phyloP scores from a whole-genome alignment of 2,797 vertebrate species.

The Amniataba percoides region DNA sequence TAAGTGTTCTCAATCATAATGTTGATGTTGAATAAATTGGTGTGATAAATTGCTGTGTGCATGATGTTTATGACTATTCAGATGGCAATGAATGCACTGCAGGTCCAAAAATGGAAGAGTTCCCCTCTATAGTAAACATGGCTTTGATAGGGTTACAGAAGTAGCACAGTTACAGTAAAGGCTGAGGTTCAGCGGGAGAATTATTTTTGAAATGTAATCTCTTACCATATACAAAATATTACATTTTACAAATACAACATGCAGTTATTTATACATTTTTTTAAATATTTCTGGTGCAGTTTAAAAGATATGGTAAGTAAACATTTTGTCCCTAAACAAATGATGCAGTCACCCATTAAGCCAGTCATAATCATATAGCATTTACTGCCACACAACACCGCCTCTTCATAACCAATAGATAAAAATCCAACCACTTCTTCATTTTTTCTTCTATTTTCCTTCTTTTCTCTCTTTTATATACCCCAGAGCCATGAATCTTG shows the following conservation, averaged over 20 bases:
- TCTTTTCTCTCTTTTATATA: background rate
- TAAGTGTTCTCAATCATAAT: constrained; percentile 66
- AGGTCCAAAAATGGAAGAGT: constrained; percentile 44
- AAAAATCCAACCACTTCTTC: background rate
- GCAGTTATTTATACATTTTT: constrained; percentile 21
- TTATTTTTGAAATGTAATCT: constrained; percentile 20
- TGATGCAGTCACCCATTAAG: constrained; percentile 5
- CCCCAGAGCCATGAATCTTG: background rate
- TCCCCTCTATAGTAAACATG: constrained; percentile 51
- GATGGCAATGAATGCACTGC: constrained; percentile 59
- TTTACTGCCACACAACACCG: background rate
- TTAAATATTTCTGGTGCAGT: constrained; percentile 18
- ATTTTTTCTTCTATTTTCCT: background rate
- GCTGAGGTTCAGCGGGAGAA: constrained; percentile 7
- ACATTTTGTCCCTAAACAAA: constrained; percentile 38
- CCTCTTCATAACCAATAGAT: background rate
- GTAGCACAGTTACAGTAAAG: constrained; percentile 22
- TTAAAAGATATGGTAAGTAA: constrained; percentile 16
- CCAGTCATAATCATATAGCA: constrained; percentile 18
- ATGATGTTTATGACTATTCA: constrained; percentile 83
- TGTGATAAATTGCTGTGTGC: constrained; percentile 76
- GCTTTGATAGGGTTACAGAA: constrained; percentile 32
- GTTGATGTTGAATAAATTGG: constrained; percentile 63
- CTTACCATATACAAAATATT: constrained; percentile 17
- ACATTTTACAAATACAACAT: constrained; percentile 15